phyloP scores from a whole-genome alignment of 2,797 vertebrate species.

The Rallus crepitans region DNA sequence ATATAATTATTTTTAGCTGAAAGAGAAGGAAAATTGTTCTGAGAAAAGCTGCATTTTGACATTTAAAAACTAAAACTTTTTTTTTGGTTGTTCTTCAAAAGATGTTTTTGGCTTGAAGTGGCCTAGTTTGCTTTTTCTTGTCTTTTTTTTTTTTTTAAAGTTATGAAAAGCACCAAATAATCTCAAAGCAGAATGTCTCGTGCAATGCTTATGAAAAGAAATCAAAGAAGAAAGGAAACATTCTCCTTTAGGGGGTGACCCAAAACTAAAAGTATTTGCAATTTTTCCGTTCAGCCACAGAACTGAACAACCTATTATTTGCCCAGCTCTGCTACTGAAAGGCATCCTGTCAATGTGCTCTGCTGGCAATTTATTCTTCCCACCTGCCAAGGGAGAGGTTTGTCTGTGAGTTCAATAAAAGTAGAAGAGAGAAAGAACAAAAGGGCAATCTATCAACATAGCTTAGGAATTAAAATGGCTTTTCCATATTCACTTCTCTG shows the following conservation, averaged over 20 bases:
- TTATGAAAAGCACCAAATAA: constrained; percentile 38
- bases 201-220: not conserved
- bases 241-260: constrained; percentile 28
- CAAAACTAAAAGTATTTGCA: constrained; percentile 47
- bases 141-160: not conserved
- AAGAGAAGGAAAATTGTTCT: not conserved
- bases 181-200: not conserved
- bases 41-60: not conserved
- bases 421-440: not conserved
- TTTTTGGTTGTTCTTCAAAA: not conserved
- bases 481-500: not conserved
- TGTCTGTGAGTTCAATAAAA: constrained; percentile 12
- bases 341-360: not conserved
- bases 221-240: constrained; percentile 30
- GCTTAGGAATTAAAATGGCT: not conserved
- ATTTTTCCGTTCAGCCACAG: not conserved
- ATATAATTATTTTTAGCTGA: not conserved
- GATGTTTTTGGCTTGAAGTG: not conserved
- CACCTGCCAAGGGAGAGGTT: constrained; percentile 33
- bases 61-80: not conserved
- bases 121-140: constrained; percentile 10
- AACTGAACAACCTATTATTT: constrained; percentile 54
- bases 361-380: constrained; percentile 24
- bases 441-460: not conserved
- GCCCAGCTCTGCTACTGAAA: constrained; percentile 12